Base-by-base conservation (phyloP, 2,113 vertebrate species). In the Agapornis roseicollis region DNA sequence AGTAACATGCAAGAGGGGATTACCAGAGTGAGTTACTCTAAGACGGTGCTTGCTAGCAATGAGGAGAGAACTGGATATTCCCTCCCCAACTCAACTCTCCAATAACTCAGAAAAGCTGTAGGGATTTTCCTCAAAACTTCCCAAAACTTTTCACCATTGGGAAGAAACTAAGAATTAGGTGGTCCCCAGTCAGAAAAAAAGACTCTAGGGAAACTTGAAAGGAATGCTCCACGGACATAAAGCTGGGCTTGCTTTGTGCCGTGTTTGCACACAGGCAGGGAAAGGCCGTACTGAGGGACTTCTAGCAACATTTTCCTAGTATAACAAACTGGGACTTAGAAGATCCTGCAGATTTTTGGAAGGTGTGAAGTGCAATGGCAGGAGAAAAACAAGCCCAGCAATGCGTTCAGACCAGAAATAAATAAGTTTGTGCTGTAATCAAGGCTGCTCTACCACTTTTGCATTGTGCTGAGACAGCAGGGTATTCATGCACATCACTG, bases 61-160 rank as follows among this genome's bases (percentile, higher is more conserved):
- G 35, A 0, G 2, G 78, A 87, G 58, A 44, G 77, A 90, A 94
- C 53, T 89, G 86, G 81, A 80, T 87, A 65, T 88, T 87, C 42
- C 72, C 82, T 83, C 49, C 11, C 27, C 4, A 11, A 13, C 61
- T 49, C 58, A 41, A 13, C 49, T 86, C 77, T 87, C 86, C 90
- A 46, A 35, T n/a, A 93, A 72, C 52, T 82, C 56, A 79, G 13
- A 95, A 90, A 90, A 72, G 24, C 61, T 69, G 8, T 8, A 94
- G 96, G 96, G 96, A 96, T 96, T 97, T 96, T 95, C 92, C 89
- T 92, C 53, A 66, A 95, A 96, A 97, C 8, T 81, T 96, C 74
- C 53, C 88, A 92, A 82, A 94, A 89, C 85, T 66, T 41, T 90
- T 82, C 49, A 68, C 25, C 44, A 5, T 33, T 56, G 77, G 85